Evolutionary conservation across 1,140 invertebrate species (phyloP), one percentile per base, ranked within the genome.

Genomic region (Drosophila eugracilis): DNA sequence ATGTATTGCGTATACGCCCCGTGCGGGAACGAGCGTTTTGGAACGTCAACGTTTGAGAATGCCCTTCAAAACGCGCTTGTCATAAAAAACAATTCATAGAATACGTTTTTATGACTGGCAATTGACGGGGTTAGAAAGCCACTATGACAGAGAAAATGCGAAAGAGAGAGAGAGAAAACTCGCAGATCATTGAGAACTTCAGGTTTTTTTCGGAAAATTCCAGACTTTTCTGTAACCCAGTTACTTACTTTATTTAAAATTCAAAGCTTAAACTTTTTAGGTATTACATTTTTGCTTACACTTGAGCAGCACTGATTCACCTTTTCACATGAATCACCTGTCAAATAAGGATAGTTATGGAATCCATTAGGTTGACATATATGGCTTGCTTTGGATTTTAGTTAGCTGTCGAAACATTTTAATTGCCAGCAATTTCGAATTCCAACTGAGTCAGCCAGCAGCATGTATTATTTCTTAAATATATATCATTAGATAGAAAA

Each of bases 31-130:
- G 2, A 30, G 42, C 41, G 19, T 14, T 48, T 41, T 50, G 22
- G 41, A 48, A 52, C 55, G 58, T 24, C 50, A 70, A 45, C 53
- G 44, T 55, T 49, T 17, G 55, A 49, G 59, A 79, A 44, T 60
- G 80, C 80, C 80, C 76, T 84, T 84, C 80, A 86, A 73, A 69
- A 28, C 32, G 26, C 37, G 57, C 15, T 71, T 71, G 28, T 52
- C 28, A 42, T 59, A 76, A 78, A 78, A 67, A 49, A 44, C 21
- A 60, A 60, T 22, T 22, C 26, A 34, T 14, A 26, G 60, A 66
- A 42, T 14, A 24, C 36, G 10, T 12, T 67, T 67, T 50, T 67
- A 28, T 52, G 34, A 63, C 19, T 32, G 36, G 6, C 44, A 32
- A 65, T 28, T 67, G 28, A 10, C 5, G 50, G 53, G 39, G 52